A percentile compares a stretch with the other conserved stretches of the same genome.
These are phyloP conservation scores for Apolygus lucorum DNA, from an alignment of 1,140 invertebrate species.

Conservation along the genomic window DNA sequence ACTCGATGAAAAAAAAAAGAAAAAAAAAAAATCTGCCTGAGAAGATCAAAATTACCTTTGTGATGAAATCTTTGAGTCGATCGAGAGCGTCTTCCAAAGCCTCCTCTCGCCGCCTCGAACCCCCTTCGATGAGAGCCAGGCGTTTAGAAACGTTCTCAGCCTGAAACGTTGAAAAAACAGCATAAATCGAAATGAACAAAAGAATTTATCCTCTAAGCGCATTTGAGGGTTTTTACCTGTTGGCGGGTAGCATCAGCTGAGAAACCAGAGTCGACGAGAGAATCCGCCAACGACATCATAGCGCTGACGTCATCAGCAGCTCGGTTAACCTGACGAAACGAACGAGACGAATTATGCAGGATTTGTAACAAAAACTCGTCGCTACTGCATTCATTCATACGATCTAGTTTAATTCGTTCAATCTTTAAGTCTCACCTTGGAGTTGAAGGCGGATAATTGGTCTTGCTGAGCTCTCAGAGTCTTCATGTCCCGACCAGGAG, in stretches of 20 bases:
- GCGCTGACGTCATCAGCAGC: slow-evolving; percentile 59
- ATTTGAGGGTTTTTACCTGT: slow-evolving; percentile 39
- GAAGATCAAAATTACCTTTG: slow-evolving; percentile 12
- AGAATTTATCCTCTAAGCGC: too few species aligned
- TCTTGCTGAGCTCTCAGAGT: slow-evolving; percentile 75
- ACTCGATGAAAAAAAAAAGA: not conserved
- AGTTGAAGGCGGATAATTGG: slow-evolving; percentile 60
- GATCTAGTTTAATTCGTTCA: too few species aligned
- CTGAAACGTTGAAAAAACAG: too few species aligned
- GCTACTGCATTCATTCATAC: too few species aligned
- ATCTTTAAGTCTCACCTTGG: slow-evolving; percentile 44
- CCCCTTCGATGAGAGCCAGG: slow-evolving; percentile 65
- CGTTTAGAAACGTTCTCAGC: slow-evolving; percentile 70
- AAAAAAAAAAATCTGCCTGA: slow-evolving; percentile 3
- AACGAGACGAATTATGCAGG: not conserved
- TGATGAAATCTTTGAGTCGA: slow-evolving; percentile 66
- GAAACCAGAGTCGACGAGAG: slow-evolving; percentile 71
- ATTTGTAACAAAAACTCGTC: too few species aligned
- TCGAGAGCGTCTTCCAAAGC: slow-evolving; percentile 46
- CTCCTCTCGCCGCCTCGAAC: slow-evolving; percentile 61
- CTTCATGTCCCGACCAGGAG: slow-evolving; percentile 77
- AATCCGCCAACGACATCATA: slow-evolving; percentile 61
- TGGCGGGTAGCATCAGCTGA: slow-evolving; percentile 71
- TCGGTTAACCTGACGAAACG: slow-evolving; percentile 44
- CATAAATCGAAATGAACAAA: too few species aligned